These are phyloP conservation scores for Teleogryllus oceanicus DNA, from an alignment of 2,888 invertebrate species.

Conservation along the genomic window DNA sequence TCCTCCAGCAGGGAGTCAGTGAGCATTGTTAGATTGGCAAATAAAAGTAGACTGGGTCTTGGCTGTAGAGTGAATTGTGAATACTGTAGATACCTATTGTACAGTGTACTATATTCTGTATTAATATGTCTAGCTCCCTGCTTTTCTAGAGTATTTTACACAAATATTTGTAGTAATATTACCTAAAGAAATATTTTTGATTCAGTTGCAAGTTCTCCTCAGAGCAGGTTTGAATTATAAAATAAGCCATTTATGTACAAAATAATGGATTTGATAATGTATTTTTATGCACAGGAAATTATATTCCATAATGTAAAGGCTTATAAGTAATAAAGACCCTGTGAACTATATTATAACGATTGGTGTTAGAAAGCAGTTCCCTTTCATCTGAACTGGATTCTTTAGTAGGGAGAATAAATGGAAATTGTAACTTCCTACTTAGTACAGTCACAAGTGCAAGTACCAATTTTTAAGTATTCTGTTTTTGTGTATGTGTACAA, in stretches of 20 bases:
- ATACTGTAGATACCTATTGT: neutral
- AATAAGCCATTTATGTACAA: conserved; percentile 5
- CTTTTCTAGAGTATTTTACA: conserved; percentile 7
- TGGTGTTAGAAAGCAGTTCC: neutral
- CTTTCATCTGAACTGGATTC: neutral
- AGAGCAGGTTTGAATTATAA: neutral
- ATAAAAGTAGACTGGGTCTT: conserved; percentile 2
- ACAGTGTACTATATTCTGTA: neutral
- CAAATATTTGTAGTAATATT: conserved; percentile 10
- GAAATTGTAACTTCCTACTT: neutral
- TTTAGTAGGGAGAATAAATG: neutral
- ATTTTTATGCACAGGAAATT: conserved; percentile 3
- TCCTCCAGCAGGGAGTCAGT: neutral
- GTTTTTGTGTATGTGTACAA: neutral
- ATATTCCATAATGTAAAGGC: neutral
- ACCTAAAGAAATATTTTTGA: neutral
- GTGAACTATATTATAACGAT: neutral
- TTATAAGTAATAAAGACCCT: neutral
- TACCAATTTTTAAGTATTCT: neutral
- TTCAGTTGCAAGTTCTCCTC: neutral
- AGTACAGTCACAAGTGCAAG: neutral
- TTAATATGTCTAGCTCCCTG: neutral
- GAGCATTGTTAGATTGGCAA: conserved; percentile 3
- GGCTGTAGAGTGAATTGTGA: conserved; percentile 10
- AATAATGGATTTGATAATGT: neutral